phyloP scores from a whole-genome alignment of 2,888 invertebrate genomes.

The Drosophila imparisetae region DNA sequence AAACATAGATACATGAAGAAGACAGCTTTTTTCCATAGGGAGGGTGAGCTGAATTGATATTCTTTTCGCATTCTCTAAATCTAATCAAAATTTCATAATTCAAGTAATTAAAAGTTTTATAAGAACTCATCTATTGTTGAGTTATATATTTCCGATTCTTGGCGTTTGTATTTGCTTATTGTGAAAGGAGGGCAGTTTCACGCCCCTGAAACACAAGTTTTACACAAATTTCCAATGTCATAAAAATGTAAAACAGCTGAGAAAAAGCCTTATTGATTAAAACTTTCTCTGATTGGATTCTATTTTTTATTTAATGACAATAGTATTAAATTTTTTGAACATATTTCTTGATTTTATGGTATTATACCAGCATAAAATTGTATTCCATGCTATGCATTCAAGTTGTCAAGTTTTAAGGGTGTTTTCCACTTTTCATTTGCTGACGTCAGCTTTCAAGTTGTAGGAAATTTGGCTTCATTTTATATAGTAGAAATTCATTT shows the following conservation, averaged over 20 bases:
- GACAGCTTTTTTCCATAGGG: not conserved
- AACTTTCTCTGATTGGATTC: not conserved
- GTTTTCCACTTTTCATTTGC: not conserved
- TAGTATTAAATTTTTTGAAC: not conserved
- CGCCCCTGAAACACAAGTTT: not conserved
- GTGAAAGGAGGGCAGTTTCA: not conserved
- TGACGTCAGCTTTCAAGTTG: not conserved
- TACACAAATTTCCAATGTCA: not conserved
- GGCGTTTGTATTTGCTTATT: not conserved
- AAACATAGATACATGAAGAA: constrained; percentile 8
- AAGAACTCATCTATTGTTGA: not conserved
- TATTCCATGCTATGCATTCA: not conserved
- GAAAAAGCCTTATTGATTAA: not conserved
- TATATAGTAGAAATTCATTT: not conserved
- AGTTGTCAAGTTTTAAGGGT: not conserved
- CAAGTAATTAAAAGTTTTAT: not conserved
- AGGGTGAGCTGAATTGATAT: not conserved
- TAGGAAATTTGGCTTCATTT: not conserved
- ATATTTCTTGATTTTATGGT: not conserved
- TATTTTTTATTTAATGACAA: not conserved
- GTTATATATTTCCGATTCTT: not conserved
- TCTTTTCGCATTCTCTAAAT: not conserved
- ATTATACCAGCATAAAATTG: not conserved
- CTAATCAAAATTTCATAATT: not conserved
- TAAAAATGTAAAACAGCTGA: not conserved